Evolutionary conservation across 53 echinoderm and acorn worm genomes (phyloP).

Genomic region (Stichopus horrens): DNA sequence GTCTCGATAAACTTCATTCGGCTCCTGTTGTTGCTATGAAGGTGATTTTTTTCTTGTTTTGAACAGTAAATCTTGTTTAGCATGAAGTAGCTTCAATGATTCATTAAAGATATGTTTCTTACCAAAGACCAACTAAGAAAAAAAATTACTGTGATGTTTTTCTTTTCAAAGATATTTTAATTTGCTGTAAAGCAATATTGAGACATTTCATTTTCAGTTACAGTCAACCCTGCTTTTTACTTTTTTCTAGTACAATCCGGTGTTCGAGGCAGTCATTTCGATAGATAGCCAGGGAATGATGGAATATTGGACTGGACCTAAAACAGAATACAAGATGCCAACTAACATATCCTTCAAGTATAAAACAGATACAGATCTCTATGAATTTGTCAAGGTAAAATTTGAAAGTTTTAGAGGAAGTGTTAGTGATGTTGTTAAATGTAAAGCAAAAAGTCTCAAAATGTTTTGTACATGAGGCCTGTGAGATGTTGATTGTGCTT

Average conservation of each 20-base stretch:
- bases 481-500: no score
- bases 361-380: constrained; percentile 97
- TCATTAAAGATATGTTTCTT: no score
- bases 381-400: constrained; percentile 93
- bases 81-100: no score
- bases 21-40: constrained; percentile 80
- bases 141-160: no score
- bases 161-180: no score
- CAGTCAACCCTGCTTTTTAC: not conserved
- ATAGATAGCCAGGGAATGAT: constrained; percentile 85
- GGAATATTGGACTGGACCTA: constrained; percentile 97
- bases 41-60: constrained; percentile 58
- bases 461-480: no score
- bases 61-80: no score
- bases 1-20: constrained; percentile 73
- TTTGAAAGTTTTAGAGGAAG: not conserved
- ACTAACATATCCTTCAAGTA: constrained; percentile 69
- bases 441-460: no score
- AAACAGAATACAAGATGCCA: constrained; percentile 84
- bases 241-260: constrained; percentile 79
- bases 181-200: no score
- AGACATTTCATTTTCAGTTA: no score
- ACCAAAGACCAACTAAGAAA: no score
- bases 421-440: no score
- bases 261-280: constrained; percentile 83